Base-by-base conservation (phyloP, 2,113 vertebrate genomes). In the Maccullochella peelii region DNA sequence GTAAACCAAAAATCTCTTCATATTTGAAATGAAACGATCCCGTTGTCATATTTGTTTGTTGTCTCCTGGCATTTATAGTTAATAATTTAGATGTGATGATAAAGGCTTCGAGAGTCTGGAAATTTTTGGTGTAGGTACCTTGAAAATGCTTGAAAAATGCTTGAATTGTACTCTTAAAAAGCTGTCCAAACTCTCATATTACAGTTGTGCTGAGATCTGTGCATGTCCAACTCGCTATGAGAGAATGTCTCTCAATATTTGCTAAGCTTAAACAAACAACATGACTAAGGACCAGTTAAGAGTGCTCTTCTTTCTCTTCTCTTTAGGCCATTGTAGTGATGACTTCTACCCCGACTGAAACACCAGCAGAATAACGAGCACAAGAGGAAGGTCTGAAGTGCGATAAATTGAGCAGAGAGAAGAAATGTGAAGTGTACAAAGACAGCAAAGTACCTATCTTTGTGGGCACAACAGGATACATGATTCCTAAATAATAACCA, bases 241-340 rank as follows among this genome's bases (percentile, higher is more conserved):
- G 23, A 71, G 21, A 20, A 33, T 36, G 1, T 23, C 68, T 27
- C 6, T 33, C 6, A 80, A 44, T 71, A 62, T 78, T 57, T 78
- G 0, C n/a, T 12, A 25, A 70, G 40, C 25, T 49, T 44, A n/a
- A 62, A 44, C 12, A 38, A 36, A 33, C 38, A 49, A 40, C 20
- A 59, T 73, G 18, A 69, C 27, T 52, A 10, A 8, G 1, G 8
- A 11, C 21, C 4, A 61, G 55, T 30, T 27, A 63, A 61, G 0
- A 25, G 21, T 44, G 44, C 10, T 82, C 11, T 81, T 80, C 63
- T 65, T 58, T 80, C 6, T 85, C 25, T 25, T 84, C 40, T 86
- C 9, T 73, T n/a, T 5, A 94, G 93, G 80, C 78, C 49, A 23
- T 81, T 57, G 6, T 94, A 5, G 7, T 90, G 79, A 87, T 91